phyloP scores from a whole-genome alignment of 2,888 invertebrate genomes.

The Cepaea hortensis region DNA sequence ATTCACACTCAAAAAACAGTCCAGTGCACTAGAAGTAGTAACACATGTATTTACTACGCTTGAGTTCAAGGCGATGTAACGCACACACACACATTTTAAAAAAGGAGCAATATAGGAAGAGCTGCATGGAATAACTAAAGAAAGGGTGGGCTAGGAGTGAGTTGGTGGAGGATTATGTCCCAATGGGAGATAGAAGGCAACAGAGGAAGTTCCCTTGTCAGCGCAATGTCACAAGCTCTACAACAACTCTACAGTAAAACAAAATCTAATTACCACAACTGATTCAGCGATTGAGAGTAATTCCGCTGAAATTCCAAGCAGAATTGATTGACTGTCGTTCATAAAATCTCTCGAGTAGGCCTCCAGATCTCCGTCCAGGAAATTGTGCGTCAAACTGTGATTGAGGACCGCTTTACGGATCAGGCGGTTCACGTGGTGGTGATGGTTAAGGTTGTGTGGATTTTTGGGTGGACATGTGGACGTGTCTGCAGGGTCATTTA shows the following conservation, averaged over 20 bases:
- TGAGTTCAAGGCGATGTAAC: too few species aligned
- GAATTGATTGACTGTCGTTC: not conserved
- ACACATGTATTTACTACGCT: too few species aligned
- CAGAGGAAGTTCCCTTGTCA: too few species aligned
- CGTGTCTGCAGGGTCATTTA: not conserved
- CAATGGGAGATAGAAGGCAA: too few species aligned
- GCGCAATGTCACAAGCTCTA: too few species aligned
- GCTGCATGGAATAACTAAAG: too few species aligned
- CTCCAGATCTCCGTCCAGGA: conserved; percentile 40
- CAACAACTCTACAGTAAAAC: not conserved
- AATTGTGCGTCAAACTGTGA: conserved; percentile 40
- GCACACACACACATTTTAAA: too few species aligned
- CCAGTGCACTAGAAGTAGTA: too few species aligned
- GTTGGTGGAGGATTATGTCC: too few species aligned
- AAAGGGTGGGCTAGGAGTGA: too few species aligned
- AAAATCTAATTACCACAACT: conserved; percentile 49
- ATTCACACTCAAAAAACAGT: too few species aligned
- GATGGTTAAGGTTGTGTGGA: not conserved
- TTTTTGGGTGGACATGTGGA: conserved; percentile 33
- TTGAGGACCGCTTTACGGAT: conserved; percentile 26
- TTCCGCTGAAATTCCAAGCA: conserved; percentile 41
- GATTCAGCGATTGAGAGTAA: conserved; percentile 47
- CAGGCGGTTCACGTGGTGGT: conserved; percentile 36
- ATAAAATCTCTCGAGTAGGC: conserved; percentile 21
- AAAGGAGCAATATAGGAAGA: too few species aligned